Conservation (phyloP, 2,113 vertebrate genomes). For the Prunella fulvescens region DNA sequence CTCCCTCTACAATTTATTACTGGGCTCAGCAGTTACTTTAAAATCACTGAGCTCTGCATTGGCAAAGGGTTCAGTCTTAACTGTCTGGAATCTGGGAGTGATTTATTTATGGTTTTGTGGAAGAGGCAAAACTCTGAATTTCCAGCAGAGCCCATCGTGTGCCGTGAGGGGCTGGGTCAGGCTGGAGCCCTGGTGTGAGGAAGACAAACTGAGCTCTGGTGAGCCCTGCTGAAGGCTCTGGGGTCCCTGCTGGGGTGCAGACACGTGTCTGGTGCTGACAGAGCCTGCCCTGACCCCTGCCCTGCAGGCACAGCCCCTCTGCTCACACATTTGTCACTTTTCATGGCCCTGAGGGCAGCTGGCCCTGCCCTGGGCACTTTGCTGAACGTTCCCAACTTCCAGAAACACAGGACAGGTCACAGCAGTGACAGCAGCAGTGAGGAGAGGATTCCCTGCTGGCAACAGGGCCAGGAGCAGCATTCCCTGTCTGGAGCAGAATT, state of each 20-base stretch:
- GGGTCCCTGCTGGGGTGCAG: neutral
- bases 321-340: neutral
- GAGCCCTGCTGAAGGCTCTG: neutral
- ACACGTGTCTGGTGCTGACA: neutral
- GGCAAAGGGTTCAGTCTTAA: neutral
- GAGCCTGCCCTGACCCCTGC: neutral
- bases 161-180: fast-evolving
- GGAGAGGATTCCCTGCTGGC: neutral
- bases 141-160: neutral
- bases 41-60: neutral
- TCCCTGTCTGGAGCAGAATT: neutral
- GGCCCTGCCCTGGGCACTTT: neutral
- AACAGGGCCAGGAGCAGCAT: neutral
- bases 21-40: neutral
- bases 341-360: neutral
- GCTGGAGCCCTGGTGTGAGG: neutral
- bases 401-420: neutral
- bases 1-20: neutral
- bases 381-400: neutral
- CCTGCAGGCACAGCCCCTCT: neutral
- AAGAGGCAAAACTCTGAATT: neutral
- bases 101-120: neutral
- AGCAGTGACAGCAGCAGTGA: neutral
- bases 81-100: neutral
- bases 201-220: fast-evolving